Evolutionary conservation across 2,113 vertebrate species (phyloP), one percentile per base, ranked within the genome.

Genomic region (Malurus melanocephalus): DNA sequence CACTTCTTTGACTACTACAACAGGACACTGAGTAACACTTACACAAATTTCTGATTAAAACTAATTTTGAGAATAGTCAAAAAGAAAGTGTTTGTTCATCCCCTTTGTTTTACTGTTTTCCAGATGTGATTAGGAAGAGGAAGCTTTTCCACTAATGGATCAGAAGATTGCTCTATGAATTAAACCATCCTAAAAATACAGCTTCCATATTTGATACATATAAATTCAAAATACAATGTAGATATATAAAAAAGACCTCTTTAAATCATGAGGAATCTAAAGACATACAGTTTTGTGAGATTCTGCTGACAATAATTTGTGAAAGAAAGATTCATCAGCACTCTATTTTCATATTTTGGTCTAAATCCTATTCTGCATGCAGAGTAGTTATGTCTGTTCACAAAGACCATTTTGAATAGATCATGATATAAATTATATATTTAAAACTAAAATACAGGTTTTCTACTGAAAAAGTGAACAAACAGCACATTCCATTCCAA

Each of bases 81-180:
- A 53, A 87, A 68, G 57, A 79, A 84, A 75, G 23, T 42, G 30
- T 68, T 80, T 69, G 62, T 85, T 90, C 6, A 15, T 30, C 64
- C 42, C 35, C 76, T 79, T 76, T 11, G 1, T 53, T 72, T 53
- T 81, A 13, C 55, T 48, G 26, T 85, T 89, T 90, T 84, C 74
- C 74, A 90, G 71, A 79, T 87, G 81, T 61, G 26, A 78, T 78
- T 5, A 2, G 66, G 87, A 65, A 49, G 65, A 74, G 65, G 22
- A 76, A 83, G 32, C 60, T 92, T 27, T 88, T 92, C 55, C 66
- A 79, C 53, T 90, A 78, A 85, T 56, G 71, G 59, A 73, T 90
- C 51, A 79, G 75, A 90, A 85, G 35, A 75, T 67, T 85, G n/a
- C 22, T 73, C 40, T 80, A 24, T 89, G 59, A 93, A 60, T 92